phyloP scores from a whole-genome alignment of 1,140 invertebrate species.

The Bombus sibiricus region DNA sequence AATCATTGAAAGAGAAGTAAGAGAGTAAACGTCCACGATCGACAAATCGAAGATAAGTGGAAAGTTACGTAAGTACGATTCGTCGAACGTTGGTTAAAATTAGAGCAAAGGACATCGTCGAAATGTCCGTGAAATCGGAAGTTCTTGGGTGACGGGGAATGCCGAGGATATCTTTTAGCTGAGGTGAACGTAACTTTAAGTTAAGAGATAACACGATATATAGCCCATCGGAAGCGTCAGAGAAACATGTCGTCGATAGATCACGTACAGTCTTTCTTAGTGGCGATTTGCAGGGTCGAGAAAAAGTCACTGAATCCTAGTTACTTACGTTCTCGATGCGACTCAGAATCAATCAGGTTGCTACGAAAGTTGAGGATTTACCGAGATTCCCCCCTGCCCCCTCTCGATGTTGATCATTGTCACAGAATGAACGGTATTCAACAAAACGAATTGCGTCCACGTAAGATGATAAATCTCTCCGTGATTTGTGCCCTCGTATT shows the following conservation, averaged over 20 bases:
- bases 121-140: conserved; percentile 5
- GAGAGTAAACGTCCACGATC: neutral
- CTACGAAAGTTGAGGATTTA: conserved; percentile 24
- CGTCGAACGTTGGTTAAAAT: neutral
- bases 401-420: conserved; percentile 24
- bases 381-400: neutral
- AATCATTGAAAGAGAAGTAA: neutral
- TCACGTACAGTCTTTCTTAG: conserved; percentile 31
- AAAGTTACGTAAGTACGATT: conserved; percentile 13
- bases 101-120: neutral
- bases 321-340: conserved; percentile 7
- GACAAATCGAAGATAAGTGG: neutral
- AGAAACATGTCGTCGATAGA: conserved; percentile 29
- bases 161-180: conserved; percentile 11
- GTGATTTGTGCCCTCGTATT: conserved; percentile 10
- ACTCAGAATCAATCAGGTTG: conserved; percentile 10
- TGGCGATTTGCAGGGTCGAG: conserved; percentile 39
- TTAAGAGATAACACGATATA: neutral
- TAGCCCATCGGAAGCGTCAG: conserved; percentile 15
- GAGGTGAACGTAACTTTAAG: neutral
- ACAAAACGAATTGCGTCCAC: conserved; percentile 38
- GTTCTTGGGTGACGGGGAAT: neutral
- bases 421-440: conserved; percentile 8
- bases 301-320: conserved; percentile 1
- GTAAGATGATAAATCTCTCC: conserved; percentile 45